These are phyloP conservation scores for Cylas formicarius DNA, from an alignment of 1,140 invertebrate species.

Conservation along the genomic window DNA sequence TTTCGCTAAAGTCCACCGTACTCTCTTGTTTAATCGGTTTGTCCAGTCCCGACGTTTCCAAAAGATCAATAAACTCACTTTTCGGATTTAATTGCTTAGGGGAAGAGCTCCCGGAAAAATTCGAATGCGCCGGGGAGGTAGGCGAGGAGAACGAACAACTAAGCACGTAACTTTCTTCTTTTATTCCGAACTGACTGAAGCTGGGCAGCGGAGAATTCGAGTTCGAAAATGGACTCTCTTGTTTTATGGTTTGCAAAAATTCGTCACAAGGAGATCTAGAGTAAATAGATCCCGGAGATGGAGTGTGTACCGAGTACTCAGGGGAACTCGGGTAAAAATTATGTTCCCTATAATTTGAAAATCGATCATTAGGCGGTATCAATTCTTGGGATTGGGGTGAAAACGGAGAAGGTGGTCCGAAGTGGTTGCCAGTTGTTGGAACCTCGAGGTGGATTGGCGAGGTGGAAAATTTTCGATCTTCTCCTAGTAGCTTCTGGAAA, in stretches of 20 bases:
- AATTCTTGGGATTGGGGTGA: constrained; percentile 30
- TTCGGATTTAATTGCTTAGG: constrained; percentile 19
- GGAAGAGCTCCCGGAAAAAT: constrained; percentile 27
- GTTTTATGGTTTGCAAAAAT: constrained; percentile 31
- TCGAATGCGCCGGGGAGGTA: constrained; percentile 22
- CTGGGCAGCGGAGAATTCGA: constrained; percentile 30
- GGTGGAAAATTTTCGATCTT: constrained; percentile 24
- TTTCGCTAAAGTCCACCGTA: constrained; percentile 40
- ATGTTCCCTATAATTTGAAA: constrained; percentile 23
- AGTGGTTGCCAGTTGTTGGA: constrained; percentile 26
- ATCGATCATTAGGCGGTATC: constrained; percentile 36
- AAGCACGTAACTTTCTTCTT: constrained; percentile 43
- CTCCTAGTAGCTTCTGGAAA: constrained; percentile 35
- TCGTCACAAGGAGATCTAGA: constrained; percentile 31
- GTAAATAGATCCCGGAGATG: constrained; percentile 33
- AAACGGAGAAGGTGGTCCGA: constrained; percentile 30
- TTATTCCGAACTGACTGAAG: constrained; percentile 39
- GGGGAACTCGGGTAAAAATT: constrained; percentile 39
- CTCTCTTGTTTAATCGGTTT: constrained; percentile 39
- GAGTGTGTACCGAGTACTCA: constrained; percentile 35
- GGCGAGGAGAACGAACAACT: constrained; percentile 23
- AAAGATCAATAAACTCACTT: constrained; percentile 18
- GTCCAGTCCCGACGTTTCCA: constrained; percentile 26
- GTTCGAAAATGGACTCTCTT: constrained; percentile 25
- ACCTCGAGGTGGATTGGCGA: constrained; percentile 37